A percentile compares a stretch with the other conserved stretches of the same genome.
These are phyloP conservation scores for Rhadina sibilatrix DNA, from an alignment of 2,113 vertebrate species.

Conservation along the genomic window DNA sequence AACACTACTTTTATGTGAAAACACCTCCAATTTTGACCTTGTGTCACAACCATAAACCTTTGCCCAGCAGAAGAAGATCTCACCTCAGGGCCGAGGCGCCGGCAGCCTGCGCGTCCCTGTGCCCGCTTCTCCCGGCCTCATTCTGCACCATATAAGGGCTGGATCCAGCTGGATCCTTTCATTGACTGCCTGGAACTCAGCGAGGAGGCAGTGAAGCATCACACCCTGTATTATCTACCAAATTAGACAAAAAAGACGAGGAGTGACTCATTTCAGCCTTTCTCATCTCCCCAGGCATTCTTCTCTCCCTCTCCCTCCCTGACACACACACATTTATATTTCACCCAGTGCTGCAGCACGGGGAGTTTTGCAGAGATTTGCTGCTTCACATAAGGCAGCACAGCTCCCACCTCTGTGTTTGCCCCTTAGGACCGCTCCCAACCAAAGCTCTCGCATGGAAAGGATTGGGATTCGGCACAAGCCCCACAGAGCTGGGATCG, in stretches of 20 bases:
- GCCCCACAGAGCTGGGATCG: not conserved
- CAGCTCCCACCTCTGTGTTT: not conserved
- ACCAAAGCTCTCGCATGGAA: rapidly evolving
- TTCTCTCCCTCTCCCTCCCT: not conserved
- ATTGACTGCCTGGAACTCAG: not conserved
- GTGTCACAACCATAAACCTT: not conserved
- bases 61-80: not conserved
- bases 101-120: rapidly evolving
- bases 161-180: not conserved
- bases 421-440: not conserved
- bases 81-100: not conserved
- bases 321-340: not conserved
- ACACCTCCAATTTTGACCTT: not conserved
- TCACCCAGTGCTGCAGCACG: not conserved
- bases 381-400: not conserved
- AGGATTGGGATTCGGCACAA: not conserved
- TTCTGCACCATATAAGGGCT: not conserved
- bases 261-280: constrained; percentile 23
- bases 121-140: not conserved
- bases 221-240: not conserved
- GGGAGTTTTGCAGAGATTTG: not conserved
- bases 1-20: not conserved
- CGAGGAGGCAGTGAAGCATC: not conserved
- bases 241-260: constrained; percentile 12
- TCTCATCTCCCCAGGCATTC: not conserved